These are phyloP conservation scores for Drosophila orosa DNA, from an alignment of 1,140 invertebrate genomes.

Conservation along the genomic window DNA sequence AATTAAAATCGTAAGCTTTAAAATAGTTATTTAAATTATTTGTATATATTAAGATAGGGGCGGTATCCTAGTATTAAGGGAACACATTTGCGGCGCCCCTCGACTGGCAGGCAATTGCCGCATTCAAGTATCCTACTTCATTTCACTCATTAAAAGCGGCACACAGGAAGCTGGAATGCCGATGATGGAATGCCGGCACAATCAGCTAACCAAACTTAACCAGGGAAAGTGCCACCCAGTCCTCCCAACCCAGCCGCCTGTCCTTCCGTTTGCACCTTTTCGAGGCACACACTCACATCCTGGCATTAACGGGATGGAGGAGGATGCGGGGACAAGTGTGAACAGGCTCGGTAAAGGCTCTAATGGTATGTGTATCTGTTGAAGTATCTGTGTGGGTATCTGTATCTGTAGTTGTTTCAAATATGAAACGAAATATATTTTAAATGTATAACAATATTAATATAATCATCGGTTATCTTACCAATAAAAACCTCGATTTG, in stretches of 20 bases:
- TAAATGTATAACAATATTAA: no score
- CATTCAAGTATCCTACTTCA: constrained; percentile 62
- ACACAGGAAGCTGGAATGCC: constrained; percentile 39
- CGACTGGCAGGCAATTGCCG: constrained; percentile 2
- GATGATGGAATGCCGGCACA: constrained; percentile 52
- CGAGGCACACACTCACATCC: constrained; percentile 12
- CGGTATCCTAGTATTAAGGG: accelerated
- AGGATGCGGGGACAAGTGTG: background rate
- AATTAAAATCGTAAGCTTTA: no score
- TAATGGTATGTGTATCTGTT: background rate
- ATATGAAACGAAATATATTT: no score
- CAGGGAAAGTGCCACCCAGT: background rate
- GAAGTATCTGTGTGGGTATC: background rate
- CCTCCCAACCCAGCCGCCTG: background rate
- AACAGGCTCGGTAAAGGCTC: background rate
- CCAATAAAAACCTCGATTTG: no score
- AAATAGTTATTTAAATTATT: no score
- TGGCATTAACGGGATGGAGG: constrained; percentile 32
- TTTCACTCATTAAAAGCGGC: constrained; percentile 64
- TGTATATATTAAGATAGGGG: no score
- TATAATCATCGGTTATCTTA: no score
- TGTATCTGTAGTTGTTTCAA: no score
- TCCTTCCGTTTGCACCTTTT: background rate
- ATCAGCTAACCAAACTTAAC: constrained; percentile 38
- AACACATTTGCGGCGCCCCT: constrained; percentile 10